Conservation (phyloP, 2,888 invertebrate genomes). For the Matsumyia berberina region DNA sequence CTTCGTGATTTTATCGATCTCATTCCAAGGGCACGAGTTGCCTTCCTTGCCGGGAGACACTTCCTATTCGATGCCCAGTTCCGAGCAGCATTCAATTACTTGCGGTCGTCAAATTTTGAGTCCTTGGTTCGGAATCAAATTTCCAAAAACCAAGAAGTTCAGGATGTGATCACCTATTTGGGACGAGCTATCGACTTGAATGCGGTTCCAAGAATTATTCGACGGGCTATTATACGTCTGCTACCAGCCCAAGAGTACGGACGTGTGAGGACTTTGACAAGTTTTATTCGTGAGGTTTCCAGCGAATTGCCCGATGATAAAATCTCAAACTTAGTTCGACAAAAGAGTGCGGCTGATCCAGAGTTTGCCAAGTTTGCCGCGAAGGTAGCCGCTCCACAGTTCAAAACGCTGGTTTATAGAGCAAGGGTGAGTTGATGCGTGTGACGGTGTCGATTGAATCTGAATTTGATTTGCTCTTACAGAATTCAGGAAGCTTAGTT, state of each 20-base stretch:
- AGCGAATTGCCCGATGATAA: conserved; percentile 47
- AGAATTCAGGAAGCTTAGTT: conserved; percentile 36
- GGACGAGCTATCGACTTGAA: conserved; percentile 48
- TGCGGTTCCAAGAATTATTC: conserved; percentile 24
- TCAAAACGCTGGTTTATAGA: conserved; percentile 41
- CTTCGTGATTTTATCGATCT: conserved; percentile 50
- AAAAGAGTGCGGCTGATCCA: conserved; percentile 24
- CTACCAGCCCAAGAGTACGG: conserved; percentile 41
- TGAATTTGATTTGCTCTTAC: not conserved
- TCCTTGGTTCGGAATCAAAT: conserved; percentile 33
- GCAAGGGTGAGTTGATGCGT: conserved; percentile 48
- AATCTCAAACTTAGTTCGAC: conserved; percentile 27
- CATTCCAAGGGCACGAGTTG: conserved; percentile 41
- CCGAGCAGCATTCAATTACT: conserved; percentile 39
- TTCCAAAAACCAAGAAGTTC: conserved; percentile 39
- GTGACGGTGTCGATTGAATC: too few relatives aligned
- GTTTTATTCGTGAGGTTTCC: conserved; percentile 52
- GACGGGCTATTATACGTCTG: conserved; percentile 4
- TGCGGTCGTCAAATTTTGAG: conserved; percentile 51
- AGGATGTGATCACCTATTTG: conserved; percentile 38
- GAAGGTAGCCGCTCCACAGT: conserved; percentile 28
- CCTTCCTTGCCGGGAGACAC: conserved; percentile 46
- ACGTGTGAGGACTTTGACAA: conserved; percentile 21
- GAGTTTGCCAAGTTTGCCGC: conserved; percentile 27
- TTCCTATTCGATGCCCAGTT: conserved; percentile 48